phyloP scores from a whole-genome alignment of 2,888 invertebrate species.

The Nemotelus nigrinus region DNA sequence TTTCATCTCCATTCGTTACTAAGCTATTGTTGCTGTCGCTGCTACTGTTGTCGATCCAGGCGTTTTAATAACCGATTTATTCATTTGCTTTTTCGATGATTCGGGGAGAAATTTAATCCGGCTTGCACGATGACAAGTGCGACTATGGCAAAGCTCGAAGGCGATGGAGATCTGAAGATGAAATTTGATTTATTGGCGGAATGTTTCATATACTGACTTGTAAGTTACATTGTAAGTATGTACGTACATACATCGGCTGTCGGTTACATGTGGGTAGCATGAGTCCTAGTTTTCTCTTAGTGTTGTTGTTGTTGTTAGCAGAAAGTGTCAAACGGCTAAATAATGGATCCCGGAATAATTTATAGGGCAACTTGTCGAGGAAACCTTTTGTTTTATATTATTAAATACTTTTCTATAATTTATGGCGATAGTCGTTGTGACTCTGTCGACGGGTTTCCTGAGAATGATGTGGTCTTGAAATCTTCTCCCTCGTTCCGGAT shows the following conservation, averaged over 20 bases:
- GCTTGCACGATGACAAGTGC: slow-evolving; percentile 5
- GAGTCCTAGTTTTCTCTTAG: neutral
- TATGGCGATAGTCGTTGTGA: slow-evolving; percentile 27
- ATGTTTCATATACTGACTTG: slow-evolving; percentile 33
- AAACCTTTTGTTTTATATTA: slow-evolving; percentile 46
- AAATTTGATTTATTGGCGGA: slow-evolving; percentile 44
- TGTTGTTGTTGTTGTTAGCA: neutral
- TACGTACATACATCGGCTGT: neutral
- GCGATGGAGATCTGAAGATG: slow-evolving; percentile 11
- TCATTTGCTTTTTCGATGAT: slow-evolving; percentile 26
- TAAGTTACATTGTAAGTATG: neutral
- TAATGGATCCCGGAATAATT: slow-evolving; percentile 44
- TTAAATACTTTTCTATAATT: slow-evolving; percentile 49
- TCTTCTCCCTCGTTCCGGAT: neutral
- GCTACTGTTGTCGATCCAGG: neutral
- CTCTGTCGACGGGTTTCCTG: slow-evolving; percentile 1
- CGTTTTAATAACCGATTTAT: slow-evolving; percentile 42
- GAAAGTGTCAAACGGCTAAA: slow-evolving; percentile 46
- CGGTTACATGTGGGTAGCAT: neutral
- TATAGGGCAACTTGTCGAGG: slow-evolving; percentile 41
- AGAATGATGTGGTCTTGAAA: slow-evolving; percentile 18
- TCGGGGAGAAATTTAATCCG: slow-evolving; percentile 23
- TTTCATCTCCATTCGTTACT: neutral
- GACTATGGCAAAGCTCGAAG: neutral
- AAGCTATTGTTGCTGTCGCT: neutral